Evolutionary conservation across 2,113 vertebrate species (phyloP), one percentile per base, ranked within the genome.

Genomic region (Phyllostomus hastatus): DNA sequence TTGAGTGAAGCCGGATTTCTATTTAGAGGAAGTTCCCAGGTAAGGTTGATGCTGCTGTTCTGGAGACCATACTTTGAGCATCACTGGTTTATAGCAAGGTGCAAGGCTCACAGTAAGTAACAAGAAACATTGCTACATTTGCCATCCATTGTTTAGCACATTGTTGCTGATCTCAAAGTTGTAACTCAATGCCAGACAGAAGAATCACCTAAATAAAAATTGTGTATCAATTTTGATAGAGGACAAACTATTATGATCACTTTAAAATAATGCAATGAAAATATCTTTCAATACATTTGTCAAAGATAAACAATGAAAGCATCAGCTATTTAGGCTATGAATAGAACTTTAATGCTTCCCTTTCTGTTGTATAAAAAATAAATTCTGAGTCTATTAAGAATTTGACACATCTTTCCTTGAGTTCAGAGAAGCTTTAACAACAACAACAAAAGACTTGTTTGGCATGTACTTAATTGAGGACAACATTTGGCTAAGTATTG

Each of bases 251-350:
- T 46, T 83, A 70, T 52, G 35, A 75, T 88, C 15, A 78, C 16
- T 72, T 94, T 92, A 35, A 92, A 80, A 84, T 81, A 67, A 72
- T 84, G 11, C 31, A 75, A 86, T 76, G 52, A 80, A 88, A 91
- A 73, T 14, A n/a, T 19, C 35, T 81, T 92, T 59, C 19, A 75
- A 24, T 1, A 43, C 46, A 61, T 64, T 85, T 90, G 20, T 5
- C 9, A 46, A 41, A 86, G 22, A 70, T 38, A 79, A 91, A 73
- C 81, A 92, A 54, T 73, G 50, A n/a, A 78, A 59, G 4, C 7
- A 92, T 90, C 9, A 70, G 2, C 24, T 91, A n/a, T 33, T 83
- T 81, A 84, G 43, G 31, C n/a, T 81, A 43, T 59, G 9, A 87
- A 35, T 73, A 43, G 22, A 61, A 79, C 31, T 95, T 78, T 26